These are phyloP conservation scores for Sebastes vulpes DNA, from an alignment of 2,797 vertebrate genomes.

Conservation along the genomic window DNA sequence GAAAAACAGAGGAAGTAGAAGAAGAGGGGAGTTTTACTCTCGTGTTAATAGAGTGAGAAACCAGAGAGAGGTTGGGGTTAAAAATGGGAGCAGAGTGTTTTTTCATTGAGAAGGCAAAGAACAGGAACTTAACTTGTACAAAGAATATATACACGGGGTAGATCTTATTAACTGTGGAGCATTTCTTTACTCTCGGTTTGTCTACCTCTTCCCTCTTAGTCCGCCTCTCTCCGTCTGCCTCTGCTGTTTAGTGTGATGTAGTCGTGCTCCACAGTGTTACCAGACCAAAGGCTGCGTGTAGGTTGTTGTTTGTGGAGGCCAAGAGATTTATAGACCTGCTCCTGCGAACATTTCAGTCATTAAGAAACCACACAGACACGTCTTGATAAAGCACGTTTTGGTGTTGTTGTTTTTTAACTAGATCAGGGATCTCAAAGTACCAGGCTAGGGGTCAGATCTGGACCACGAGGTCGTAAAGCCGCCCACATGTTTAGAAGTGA, in stretches of 20 bases:
- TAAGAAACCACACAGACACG: background rate
- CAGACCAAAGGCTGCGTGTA: constrained; percentile 74
- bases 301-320: constrained; percentile 10
- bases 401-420: background rate
- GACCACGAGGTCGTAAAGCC: background rate
- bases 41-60: constrained; percentile 3
- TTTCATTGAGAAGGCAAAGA: constrained; percentile 3
- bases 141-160: constrained; percentile 9
- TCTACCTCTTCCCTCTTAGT: constrained; percentile 61
- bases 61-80: background rate
- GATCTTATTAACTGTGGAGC: constrained; percentile 56
- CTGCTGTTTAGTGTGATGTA: constrained; percentile 34
- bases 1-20: background rate
- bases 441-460: background rate
- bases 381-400: background rate
- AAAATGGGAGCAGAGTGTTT: background rate
- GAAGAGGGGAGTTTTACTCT: background rate
- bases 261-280: constrained; percentile 44
- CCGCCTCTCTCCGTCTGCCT: constrained; percentile 38
- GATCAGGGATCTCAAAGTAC: constrained; percentile 15
- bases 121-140: constrained; percentile 29
- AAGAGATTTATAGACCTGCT: constrained; percentile 2
- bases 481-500: background rate
- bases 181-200: constrained; percentile 44
- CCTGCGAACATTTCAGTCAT: background rate